phyloP scores from a whole-genome alignment of 1,140 invertebrate genomes.

The Temnothorax curvispinosus region DNA sequence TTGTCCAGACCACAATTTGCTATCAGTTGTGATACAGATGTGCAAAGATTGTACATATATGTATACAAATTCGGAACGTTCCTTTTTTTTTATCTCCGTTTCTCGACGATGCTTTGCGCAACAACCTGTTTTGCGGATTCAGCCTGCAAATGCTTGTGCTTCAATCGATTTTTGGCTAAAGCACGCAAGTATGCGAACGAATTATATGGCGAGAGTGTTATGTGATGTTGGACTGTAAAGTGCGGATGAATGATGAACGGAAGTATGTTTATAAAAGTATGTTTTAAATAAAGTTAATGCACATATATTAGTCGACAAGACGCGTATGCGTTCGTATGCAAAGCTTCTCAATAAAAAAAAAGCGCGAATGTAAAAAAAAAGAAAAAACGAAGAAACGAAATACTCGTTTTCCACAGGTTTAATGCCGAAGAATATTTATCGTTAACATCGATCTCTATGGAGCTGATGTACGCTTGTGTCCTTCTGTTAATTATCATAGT shows the following conservation, averaged over 20 bases:
- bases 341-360: not conserved
- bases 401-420: constrained; percentile 9
- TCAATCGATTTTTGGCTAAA: not conserved
- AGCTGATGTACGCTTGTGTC: not conserved
- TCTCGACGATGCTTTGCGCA: constrained; percentile 1
- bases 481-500: constrained; percentile 29
- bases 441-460: constrained; percentile 25
- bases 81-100: not conserved
- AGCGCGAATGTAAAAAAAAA: not conserved
- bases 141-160: not conserved
- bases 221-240: not conserved
- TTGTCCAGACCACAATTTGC: constrained; percentile 15
- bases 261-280: constrained; percentile 26
- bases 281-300: constrained; percentile 10
- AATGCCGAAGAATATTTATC: constrained; percentile 33
- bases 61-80: not conserved
- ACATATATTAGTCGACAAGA: constrained; percentile 9
- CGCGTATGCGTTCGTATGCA: not conserved
- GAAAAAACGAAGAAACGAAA: not conserved
- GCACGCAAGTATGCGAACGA: not conserved
- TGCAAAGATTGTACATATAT: constrained; percentile 8
- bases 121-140: not conserved
- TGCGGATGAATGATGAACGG: not conserved
- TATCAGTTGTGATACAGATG: constrained; percentile 50
- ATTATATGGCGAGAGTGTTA: not conserved